A percentile compares a stretch with the other conserved stretches of the same genome.
Conservation (phyloP, 2,888 invertebrate species). For the Mechanitis mazaeus region DNA sequence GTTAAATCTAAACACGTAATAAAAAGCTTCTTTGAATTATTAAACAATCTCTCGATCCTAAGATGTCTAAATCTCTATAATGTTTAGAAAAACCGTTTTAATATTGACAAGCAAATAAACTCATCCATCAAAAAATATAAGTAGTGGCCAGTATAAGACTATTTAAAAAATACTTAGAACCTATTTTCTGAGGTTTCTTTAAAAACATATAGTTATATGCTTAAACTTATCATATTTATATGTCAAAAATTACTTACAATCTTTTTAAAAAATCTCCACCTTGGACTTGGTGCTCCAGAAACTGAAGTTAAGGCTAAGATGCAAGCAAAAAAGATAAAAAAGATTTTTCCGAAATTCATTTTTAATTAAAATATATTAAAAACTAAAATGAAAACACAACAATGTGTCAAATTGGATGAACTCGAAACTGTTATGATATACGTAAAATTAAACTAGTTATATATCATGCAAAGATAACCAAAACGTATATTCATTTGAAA, state of each 20-base stretch:
- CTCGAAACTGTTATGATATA: not conserved
- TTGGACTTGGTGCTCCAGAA: constrained; percentile 5
- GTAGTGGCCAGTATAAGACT: too few relatives aligned
- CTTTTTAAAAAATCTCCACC: constrained; percentile 5
- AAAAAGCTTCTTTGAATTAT: too few relatives aligned
- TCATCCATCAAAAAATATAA: too few relatives aligned
- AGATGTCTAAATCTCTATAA: too few relatives aligned
- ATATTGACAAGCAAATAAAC: too few relatives aligned
- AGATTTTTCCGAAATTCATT: constrained; percentile 3
- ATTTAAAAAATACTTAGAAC: too few relatives aligned
- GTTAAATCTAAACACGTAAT: too few relatives aligned
- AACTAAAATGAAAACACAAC: not conserved
- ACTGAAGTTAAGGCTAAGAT: not conserved
- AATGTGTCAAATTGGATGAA: not conserved
- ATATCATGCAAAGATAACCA: not conserved
- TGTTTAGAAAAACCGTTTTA: too few relatives aligned
- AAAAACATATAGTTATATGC: too few relatives aligned
- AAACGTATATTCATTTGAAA: not conserved
- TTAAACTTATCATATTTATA: not conserved
- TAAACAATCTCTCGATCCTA: too few relatives aligned
- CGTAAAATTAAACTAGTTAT: not conserved
- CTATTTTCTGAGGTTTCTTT: too few relatives aligned
- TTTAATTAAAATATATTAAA: not conserved
- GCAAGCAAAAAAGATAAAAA: not conserved
- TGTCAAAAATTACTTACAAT: not conserved